Evolutionary conservation across 2,888 invertebrate species (phyloP).

Genomic region (Orgyia antiqua): DNA sequence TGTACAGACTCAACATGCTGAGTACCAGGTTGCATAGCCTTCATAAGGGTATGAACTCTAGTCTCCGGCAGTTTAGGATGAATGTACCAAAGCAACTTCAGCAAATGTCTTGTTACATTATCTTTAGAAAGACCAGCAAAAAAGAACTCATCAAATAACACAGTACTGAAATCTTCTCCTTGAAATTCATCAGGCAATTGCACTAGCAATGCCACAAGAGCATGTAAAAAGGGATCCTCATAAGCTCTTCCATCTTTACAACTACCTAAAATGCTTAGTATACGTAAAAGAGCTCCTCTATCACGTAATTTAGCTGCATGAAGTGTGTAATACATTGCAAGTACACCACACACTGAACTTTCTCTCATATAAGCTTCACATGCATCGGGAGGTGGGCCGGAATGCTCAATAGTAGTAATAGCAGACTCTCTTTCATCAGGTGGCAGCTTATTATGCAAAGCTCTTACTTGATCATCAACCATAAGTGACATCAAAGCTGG

Average conservation of each 20-base stretch:
- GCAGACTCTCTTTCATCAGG: slow-evolving; percentile 96
- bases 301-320: slow-evolving; percentile 91
- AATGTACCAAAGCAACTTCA: slow-evolving; percentile 94
- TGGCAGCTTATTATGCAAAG: slow-evolving; percentile 90
- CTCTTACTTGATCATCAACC: slow-evolving; percentile 92
- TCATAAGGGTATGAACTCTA: slow-evolving; percentile 88
- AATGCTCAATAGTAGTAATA: slow-evolving; percentile 95
- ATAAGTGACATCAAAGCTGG: slow-evolving; percentile 96
- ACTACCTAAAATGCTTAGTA: slow-evolving; percentile 92
- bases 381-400: slow-evolving; percentile 94
- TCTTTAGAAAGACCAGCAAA: slow-evolving; percentile 93
- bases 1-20: slow-evolving; percentile 93
- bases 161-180: slow-evolving; percentile 96
- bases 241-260: slow-evolving; percentile 95
- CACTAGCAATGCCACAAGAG: slow-evolving; percentile 90
- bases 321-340: slow-evolving; percentile 96
- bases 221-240: slow-evolving; percentile 96
- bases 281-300: slow-evolving; percentile 87
- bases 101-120: slow-evolving; percentile 93
- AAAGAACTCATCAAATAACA: slow-evolving; percentile 96
- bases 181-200: slow-evolving; percentile 95
- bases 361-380: slow-evolving; percentile 95
- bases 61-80: slow-evolving; percentile 89
- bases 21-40: slow-evolving; percentile 85
- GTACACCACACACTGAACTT: slow-evolving; percentile 92